These are phyloP conservation scores for Drosophila koepferae DNA, from an alignment of 2,888 invertebrate genomes.

Conservation along the genomic window DNA sequence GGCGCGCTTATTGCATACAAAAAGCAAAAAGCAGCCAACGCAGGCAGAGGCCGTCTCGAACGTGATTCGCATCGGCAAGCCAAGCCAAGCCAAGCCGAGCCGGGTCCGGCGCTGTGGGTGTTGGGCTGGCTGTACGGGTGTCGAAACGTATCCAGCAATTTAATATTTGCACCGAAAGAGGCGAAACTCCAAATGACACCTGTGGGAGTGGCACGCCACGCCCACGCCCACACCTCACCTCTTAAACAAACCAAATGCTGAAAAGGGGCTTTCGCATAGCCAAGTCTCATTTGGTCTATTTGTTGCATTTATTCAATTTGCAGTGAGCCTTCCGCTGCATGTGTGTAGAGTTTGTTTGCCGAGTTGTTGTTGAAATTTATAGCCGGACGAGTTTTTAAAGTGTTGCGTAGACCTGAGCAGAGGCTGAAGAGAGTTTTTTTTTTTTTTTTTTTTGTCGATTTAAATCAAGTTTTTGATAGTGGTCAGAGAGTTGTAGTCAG, in stretches of 20 bases:
- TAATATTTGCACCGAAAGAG: slow-evolving; percentile 34
- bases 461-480: background rate
- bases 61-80: slow-evolving; percentile 32
- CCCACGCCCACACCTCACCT: background rate
- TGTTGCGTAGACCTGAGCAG: background rate
- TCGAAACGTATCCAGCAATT: slow-evolving; percentile 43
- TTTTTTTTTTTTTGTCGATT: no score
- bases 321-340: background rate
- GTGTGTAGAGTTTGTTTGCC: slow-evolving; percentile 9
- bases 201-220: slow-evolving; percentile 21
- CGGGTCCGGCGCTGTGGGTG: slow-evolving; percentile 6
- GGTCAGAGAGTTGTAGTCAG: background rate
- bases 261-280: background rate
- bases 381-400: slow-evolving; percentile 2
- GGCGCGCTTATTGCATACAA: slow-evolving; percentile 36
- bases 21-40: slow-evolving; percentile 9
- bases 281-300: slow-evolving; percentile 20
- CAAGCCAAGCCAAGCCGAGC: background rate
- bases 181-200: slow-evolving; percentile 41
- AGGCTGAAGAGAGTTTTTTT: background rate
- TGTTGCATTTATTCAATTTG: slow-evolving; percentile 13
- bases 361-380: slow-evolving; percentile 2
- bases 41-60: slow-evolving; percentile 24
- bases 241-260: slow-evolving; percentile 7
- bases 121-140: slow-evolving; percentile 3